These are phyloP conservation scores for Lepidochrysops patricia DNA, from an alignment of 2,888 invertebrate genomes.

Conservation along the genomic window DNA sequence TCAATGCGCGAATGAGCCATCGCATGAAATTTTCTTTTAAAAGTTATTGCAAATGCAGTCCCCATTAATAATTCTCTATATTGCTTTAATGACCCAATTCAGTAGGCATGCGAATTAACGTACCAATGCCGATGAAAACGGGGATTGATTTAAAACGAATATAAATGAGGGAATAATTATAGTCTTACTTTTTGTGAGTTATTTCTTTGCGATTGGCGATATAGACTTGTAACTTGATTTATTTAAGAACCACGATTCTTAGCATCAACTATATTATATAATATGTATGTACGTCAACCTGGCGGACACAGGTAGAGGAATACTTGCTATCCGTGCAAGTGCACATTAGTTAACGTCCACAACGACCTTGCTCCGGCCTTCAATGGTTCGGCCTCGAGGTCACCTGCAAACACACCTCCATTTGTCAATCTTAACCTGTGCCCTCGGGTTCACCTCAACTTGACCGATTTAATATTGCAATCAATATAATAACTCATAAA, in stretches of 20 bases:
- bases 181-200: background rate
- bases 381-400: background rate
- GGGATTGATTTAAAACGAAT: background rate
- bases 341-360: background rate
- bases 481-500: background rate
- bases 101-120: slow-evolving; percentile 2
- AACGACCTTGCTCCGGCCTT: background rate
- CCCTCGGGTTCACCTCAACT: background rate
- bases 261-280: background rate
- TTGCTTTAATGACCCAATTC: slow-evolving; percentile 8
- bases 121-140: slow-evolving; percentile 5
- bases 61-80: background rate
- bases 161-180: slow-evolving; percentile 1
- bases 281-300: no score
- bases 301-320: background rate
- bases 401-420: background rate
- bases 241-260: background rate
- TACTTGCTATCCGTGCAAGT: background rate
- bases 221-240: background rate
- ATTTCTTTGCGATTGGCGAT: background rate
- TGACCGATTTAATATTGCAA: background rate
- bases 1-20: background rate
- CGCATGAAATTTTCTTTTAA: background rate
- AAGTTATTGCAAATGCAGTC: background rate
- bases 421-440: background rate